A percentile compares a stretch with the other conserved stretches of the same genome.
phyloP scores from a whole-genome alignment of 2,888 invertebrate species.

The Mayetiola destructor region DNA sequence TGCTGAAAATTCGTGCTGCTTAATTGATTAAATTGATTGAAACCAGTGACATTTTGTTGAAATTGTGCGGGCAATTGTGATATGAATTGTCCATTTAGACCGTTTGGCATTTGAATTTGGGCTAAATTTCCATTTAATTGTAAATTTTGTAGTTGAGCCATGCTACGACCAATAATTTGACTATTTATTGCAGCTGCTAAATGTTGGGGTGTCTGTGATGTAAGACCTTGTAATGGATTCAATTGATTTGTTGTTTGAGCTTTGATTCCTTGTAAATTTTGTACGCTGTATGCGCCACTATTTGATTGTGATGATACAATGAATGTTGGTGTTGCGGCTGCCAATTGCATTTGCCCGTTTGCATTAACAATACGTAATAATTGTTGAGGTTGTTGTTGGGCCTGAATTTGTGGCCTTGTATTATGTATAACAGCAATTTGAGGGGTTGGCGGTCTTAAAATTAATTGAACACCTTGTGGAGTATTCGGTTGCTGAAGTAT shows the following conservation, averaged over 20 bases:
- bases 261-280: constrained; percentile 34
- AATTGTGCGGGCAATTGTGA: constrained; percentile 34
- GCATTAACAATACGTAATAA: constrained; percentile 45
- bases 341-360: constrained; percentile 44
- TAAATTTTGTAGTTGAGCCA: constrained; percentile 34
- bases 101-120: constrained; percentile 36
- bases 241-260: constrained; percentile 24
- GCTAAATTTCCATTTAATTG: constrained; percentile 33
- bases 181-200: constrained; percentile 32
- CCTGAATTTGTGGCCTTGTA: constrained; percentile 26
- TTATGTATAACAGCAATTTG: constrained; percentile 37
- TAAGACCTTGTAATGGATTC: constrained; percentile 31
- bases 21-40: constrained; percentile 32
- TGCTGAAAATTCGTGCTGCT: constrained; percentile 32
- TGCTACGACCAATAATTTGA: constrained; percentile 32
- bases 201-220: constrained; percentile 31
- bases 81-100: constrained; percentile 29
- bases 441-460: constrained; percentile 48
- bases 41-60: constrained; percentile 29
- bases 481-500: constrained; percentile 48
- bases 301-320: constrained; percentile 37
- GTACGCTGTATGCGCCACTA: constrained; percentile 35
- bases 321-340: constrained; percentile 38
- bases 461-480: constrained; percentile 54
- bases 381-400: constrained; percentile 37